Base-by-base conservation (phyloP, 2,113 vertebrate species). In the Dasypus novemcinctus region DNA sequence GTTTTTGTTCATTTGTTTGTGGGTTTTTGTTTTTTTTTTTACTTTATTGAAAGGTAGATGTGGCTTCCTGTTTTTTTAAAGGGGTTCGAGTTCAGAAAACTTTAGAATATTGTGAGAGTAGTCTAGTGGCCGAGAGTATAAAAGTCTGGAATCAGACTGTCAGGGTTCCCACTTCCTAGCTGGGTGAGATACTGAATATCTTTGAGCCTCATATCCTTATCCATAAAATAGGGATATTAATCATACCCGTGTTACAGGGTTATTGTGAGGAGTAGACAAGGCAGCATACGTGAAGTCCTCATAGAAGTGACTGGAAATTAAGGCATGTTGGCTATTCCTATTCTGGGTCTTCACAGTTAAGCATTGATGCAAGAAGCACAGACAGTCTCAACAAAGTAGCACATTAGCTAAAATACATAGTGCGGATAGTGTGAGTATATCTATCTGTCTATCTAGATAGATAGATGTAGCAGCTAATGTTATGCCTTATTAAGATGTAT, bases 401-500 rank as follows among this genome's bases (percentile, higher is more conserved):
- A 49, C 4, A 25, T 59, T 38, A 27, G 87, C 33, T 27, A 27
- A 18, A 31, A 8, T 54, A 25, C 18, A 20, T 11, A 18, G 1
- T 57, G 17, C 54, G 4, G 15, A 57, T 57, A 54, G 15, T 6
- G 52, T 54, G 52, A 12, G 52, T 17, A 17, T 46, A 46, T 46
- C 9, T 46, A 46, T 46, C 9, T 46, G 20, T 57, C 15, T 57
- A 57, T 15, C 18, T 57, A 57, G 15, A 57, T 57, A 57, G 18
- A 57, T 57, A 57, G 4, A 57, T 57, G 54, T 57, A 57, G 54
- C 46, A 90, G 59, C 57, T 52, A 87, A 85, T 54, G 27, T 38
- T 33, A 84, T 54, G 74, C 29, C 69, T 95, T 86, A 29, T 81
- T 78, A 95, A 84, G 71, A 43, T 79, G n/a, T n/a, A 63, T 74